Conservation (phyloP, 2,797 vertebrate genomes). For the Scleropages formosus region DNA sequence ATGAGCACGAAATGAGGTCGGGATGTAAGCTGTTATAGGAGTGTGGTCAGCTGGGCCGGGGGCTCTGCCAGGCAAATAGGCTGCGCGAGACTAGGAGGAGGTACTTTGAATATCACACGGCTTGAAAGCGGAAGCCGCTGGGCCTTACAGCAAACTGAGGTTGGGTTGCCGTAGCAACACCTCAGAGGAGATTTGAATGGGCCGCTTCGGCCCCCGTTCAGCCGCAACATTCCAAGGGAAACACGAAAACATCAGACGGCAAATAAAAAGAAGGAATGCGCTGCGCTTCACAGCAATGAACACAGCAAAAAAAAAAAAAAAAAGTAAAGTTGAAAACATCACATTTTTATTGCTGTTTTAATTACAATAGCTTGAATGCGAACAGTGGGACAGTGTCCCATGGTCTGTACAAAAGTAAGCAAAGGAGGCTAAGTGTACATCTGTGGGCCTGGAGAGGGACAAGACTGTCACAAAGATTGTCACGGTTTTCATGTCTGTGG, state of each 20-base stretch:
- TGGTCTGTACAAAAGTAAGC: not conserved
- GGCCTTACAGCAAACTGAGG: not conserved
- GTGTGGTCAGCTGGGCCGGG: not conserved
- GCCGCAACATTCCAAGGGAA: not conserved
- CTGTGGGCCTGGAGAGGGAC: too few species aligned
- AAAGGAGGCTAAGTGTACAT: too few species aligned
- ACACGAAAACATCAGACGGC: not conserved
- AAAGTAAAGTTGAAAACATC: not conserved
- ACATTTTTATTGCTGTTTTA: not conserved
- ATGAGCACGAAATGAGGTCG: not conserved
- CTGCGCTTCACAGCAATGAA: not conserved
- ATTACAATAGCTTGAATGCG: not conserved
- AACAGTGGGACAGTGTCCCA: not conserved
- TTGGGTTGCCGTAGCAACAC: constrained; percentile 29
- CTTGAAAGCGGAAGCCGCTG: not conserved
- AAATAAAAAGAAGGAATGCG: not conserved
- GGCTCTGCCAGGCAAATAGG: constrained; percentile 16
- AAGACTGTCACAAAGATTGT: too few species aligned
- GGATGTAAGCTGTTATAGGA: too few species aligned
- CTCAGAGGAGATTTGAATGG: constrained; percentile 21
- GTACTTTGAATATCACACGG: constrained; percentile 17
- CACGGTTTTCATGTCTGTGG: too few species aligned
- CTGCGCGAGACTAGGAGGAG: not conserved
- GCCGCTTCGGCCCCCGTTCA: not conserved
- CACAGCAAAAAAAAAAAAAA: too few species aligned